Base-by-base conservation (phyloP, 2,797 vertebrate species). In the Gymnoscopelus braueri region DNA sequence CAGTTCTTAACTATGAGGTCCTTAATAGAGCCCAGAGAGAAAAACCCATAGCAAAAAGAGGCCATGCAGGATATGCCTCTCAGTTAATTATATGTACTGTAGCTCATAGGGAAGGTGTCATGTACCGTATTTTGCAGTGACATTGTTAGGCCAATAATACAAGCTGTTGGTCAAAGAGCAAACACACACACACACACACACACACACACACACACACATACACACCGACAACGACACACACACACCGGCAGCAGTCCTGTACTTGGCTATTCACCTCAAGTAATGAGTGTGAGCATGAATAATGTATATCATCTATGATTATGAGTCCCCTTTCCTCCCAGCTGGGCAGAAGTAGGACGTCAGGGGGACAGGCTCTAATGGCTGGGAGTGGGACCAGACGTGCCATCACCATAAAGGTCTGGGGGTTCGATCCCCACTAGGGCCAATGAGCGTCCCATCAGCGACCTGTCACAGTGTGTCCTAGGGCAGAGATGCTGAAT, bases 221-320 rank as follows among this genome's bases (percentile, higher is more conserved):
- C 75, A 48, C 69, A 72, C 50, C 71, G 2, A 29, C 26, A 29
- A 19, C 19, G 19, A 19, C 26, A 29, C 65, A 82, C 73, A 70
- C 71, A 82, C 68, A 80, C 71, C 75, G 50, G 60, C 79, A 73
- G 82, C 93, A 88, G 59, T 89, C 82, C 47, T 63, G 58, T 4
- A 47, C 71, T 77, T 84, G 72, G 77, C 54, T 80, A 79, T 87
- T 86, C 89, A 95, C 78, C 74, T 93, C 92, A 32, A 91, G 92
- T 76, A 88, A 93, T 88, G 92, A 92, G 9, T 85, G 87, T 11
- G 84, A 85, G 68, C 87, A 93, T 80, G 91, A 94, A 88, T 87
- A 84, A 89, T 87, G 82, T 77, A 89, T 77, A 57, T 49, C 74
- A 57, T 49, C 74, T 83, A 83, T 82, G 83, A 80, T 80, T 75